Base-by-base conservation (phyloP, 1,140 invertebrate species). In the Vollenhovia emeryi region DNA sequence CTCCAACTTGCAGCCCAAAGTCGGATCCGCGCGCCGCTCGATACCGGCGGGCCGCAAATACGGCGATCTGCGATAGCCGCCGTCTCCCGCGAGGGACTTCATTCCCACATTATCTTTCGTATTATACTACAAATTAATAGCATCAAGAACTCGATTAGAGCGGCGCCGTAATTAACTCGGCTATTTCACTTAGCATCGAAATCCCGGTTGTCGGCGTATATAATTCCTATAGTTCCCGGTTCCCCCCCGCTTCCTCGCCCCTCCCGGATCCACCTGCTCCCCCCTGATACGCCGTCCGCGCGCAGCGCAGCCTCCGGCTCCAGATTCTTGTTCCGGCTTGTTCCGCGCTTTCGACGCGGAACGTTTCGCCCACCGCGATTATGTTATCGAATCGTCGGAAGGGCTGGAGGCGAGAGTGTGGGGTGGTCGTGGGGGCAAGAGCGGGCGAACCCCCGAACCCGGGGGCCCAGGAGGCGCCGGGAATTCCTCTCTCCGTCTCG, bases 171-270 rank as follows among this genome's bases (percentile, higher is more conserved):
- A 80, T 80, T 80, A 80, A 55, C 50, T 80, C 50, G 24, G 24
- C 64, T 69, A 69, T 80, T 80, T 80, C 64, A 80, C 50, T 80
- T 80, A 80, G 64, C 64, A 80, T 80, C 50, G 48, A 71, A 80
- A 80, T 80, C 48, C 36, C 48, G 60, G n/a, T 78, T 79, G 75
- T 45, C 24, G 36, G 24, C 48, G 33, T 55, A 64, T 57, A 24
- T 66, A 80, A 80, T 80, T 57, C 33, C 75, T 24, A 15, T 18
- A 64, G 75, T 64, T 78, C 15, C 50, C 27, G 24, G 13, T 60
- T 18, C 0, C 36, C 33, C 3, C 30, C n/a, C n/a, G n/a, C 33
- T 36, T 21, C 13, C n/a, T 24, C n/a, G 2, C 24, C 52, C 27
- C 18, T 27, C 24, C 33, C 7, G 4, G 3, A 15, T 30, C 15